A percentile compares a stretch with the other conserved stretches of the same genome.
phyloP scores from a whole-genome alignment of 30 jellyfish, hydroid and myxozoan genomes.

The Aurelia sp. region DNA sequence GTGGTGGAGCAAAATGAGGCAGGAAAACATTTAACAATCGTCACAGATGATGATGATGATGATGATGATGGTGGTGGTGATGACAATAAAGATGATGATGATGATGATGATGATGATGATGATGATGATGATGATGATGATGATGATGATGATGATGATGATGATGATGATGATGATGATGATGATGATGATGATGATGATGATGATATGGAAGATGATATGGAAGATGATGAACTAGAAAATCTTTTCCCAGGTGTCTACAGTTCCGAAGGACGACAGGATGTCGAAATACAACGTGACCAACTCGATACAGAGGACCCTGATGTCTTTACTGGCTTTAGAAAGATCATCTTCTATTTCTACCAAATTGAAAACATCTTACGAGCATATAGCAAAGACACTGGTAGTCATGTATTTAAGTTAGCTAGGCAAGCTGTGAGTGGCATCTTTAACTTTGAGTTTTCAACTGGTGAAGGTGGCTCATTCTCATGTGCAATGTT shows the following conservation, averaged over 20 bases:
- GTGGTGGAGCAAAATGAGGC: too few species aligned
- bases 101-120: neutral
- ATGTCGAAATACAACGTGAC: too few species aligned
- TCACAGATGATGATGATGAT: too few species aligned
- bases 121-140: neutral
- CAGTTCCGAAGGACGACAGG: too few species aligned
- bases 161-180: neutral
- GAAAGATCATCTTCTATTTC: constrained; percentile 43
- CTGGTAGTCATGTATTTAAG: neutral
- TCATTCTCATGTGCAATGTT: neutral
- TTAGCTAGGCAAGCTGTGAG: constrained; percentile 1
- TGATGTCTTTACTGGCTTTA: constrained; percentile 6
- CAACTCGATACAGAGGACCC: neutral
- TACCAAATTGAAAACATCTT: constrained; percentile 49
- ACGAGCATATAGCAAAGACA: neutral
- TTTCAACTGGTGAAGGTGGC: neutral
- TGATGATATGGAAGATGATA: too few species aligned
- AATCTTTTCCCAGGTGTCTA: too few species aligned
- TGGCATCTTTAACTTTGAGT: constrained; percentile 30
- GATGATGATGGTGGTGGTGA: too few species aligned
- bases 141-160: neutral
- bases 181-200: neutral
- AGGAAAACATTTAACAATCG: too few species aligned
- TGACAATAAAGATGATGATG: neutral
- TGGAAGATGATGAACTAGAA: too few species aligned